A percentile compares a stretch with the other conserved stretches of the same genome.
Evolutionary conservation across 2,797 vertebrate genomes (phyloP).

Genomic region (Centropyge bicolor): DNA sequence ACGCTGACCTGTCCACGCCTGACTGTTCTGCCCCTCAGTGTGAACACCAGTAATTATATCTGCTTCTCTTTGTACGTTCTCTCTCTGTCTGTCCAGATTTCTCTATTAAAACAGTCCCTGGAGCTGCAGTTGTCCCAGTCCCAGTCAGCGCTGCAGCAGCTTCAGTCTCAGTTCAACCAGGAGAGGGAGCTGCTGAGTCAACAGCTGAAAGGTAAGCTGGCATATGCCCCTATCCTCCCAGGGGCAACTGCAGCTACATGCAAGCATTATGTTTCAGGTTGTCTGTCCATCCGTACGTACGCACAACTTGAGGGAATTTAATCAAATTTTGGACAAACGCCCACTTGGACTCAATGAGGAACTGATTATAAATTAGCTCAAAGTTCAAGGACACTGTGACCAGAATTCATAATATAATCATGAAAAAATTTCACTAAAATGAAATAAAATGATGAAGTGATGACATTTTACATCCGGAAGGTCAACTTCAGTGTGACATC

Average conservation of each 20-base stretch:
- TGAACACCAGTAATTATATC: background rate
- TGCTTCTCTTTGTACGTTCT: background rate
- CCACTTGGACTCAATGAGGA: no score
- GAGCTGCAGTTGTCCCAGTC: constrained; percentile 98
- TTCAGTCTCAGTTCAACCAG: constrained; percentile 96
- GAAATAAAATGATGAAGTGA: no score
- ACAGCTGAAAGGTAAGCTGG: constrained; percentile 87
- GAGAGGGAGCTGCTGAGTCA: constrained; percentile 97
- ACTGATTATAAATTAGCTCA: no score
- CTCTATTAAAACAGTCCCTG: constrained; percentile 96
- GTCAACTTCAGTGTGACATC: no score
- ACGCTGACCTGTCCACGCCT: background rate
- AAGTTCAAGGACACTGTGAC: no score
- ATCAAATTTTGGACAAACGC: no score
- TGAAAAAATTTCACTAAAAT: no score
- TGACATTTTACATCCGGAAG: no score
- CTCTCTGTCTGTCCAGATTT: constrained; percentile 85
- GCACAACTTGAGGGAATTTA: no score
- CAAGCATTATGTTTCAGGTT: background rate
- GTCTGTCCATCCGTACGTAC: no score
- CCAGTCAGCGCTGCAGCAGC: constrained; percentile 94
- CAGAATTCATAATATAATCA: no score
- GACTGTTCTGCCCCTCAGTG: background rate
- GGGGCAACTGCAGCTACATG: background rate
- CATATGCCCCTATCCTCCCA: background rate